Percentiles rank a stretch among this genome's conserved stretches.
Conservation (phyloP, 2,113 vertebrate species). For the Candoia aspera region DNA sequence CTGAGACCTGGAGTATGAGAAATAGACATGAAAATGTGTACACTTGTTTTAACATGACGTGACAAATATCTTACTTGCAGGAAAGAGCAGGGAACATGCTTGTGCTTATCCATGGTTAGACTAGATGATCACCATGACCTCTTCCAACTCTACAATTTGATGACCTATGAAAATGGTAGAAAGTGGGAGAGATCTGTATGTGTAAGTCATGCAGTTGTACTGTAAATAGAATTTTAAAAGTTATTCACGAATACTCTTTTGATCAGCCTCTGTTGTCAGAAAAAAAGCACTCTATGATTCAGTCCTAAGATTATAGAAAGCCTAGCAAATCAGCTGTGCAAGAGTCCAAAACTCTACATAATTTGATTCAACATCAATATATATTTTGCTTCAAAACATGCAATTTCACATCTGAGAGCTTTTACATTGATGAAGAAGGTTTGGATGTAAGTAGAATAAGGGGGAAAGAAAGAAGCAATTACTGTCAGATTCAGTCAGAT, state of each 20-base stretch:
- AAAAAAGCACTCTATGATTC: not conserved
- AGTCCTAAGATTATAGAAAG: not conserved
- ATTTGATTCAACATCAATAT: not conserved
- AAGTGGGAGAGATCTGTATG: not conserved
- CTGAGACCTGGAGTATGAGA: not conserved
- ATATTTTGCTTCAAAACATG: slow-evolving; percentile 22
- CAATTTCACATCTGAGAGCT: not conserved
- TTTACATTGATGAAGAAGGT: not conserved
- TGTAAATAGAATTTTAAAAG: not conserved
- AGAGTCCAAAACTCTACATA: not conserved
- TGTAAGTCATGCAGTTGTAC: not conserved
- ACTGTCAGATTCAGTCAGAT: slow-evolving; percentile 9
- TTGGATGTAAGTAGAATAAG: not conserved
- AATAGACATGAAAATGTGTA: not conserved
- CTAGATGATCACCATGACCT: not conserved
- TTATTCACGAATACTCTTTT: not conserved
- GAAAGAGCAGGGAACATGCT: not conserved
- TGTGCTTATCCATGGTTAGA: not conserved
- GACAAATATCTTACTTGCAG: not conserved
- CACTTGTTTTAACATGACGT: not conserved
- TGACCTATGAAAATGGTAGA: not conserved
- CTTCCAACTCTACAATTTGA: not conserved
- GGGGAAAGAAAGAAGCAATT: slow-evolving; percentile 7
- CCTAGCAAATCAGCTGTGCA: not conserved
- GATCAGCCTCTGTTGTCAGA: not conserved